phyloP scores from a whole-genome alignment of 1,140 invertebrate genomes.

The Hyposmocoma kahamanoa region DNA sequence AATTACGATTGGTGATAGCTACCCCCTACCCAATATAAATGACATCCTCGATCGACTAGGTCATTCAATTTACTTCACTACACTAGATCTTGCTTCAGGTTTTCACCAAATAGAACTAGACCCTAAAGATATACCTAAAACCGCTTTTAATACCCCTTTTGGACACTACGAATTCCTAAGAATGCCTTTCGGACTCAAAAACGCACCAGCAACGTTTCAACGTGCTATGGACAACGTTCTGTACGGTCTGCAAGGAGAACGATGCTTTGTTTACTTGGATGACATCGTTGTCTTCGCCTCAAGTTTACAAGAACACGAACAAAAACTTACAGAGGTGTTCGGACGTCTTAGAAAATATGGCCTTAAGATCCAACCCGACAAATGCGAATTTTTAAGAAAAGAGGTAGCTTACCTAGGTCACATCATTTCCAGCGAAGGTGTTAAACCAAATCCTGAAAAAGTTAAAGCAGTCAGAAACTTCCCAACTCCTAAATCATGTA shows the following conservation, averaged over 20 bases:
- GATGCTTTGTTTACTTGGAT: constrained; percentile 42
- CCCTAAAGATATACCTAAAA: constrained; percentile 38
- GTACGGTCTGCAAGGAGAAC: constrained; percentile 25
- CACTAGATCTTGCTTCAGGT: constrained; percentile 35
- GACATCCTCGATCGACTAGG: constrained; percentile 39
- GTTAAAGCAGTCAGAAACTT: too few species aligned
- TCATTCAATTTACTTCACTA: constrained; percentile 34
- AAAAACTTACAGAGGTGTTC: constrained; percentile 50
- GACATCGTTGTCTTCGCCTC: constrained; percentile 38
- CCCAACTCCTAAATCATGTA: too few species aligned
- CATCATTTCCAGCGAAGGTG: constrained; percentile 48
- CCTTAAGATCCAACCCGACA: constrained; percentile 62
- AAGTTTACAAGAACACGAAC: constrained; percentile 44
- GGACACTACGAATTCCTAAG: constrained; percentile 48
- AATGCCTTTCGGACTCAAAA: constrained; percentile 59
- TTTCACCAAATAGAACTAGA: constrained; percentile 38
- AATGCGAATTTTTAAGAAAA: constrained; percentile 63
- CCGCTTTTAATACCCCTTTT: constrained; percentile 45
- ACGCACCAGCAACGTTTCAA: constrained; percentile 58
- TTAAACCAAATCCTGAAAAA: constrained; percentile 51
- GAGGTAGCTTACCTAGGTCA: constrained; percentile 65
- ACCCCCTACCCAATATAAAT: constrained; percentile 71
- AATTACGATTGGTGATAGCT: constrained; percentile 54
- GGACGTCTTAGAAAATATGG: constrained; percentile 37
- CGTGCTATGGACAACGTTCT: constrained; percentile 48